Evolutionary conservation across 2,888 invertebrate species (phyloP), one percentile per base, ranked within the genome.

Genomic region (Operophtera brumata): DNA sequence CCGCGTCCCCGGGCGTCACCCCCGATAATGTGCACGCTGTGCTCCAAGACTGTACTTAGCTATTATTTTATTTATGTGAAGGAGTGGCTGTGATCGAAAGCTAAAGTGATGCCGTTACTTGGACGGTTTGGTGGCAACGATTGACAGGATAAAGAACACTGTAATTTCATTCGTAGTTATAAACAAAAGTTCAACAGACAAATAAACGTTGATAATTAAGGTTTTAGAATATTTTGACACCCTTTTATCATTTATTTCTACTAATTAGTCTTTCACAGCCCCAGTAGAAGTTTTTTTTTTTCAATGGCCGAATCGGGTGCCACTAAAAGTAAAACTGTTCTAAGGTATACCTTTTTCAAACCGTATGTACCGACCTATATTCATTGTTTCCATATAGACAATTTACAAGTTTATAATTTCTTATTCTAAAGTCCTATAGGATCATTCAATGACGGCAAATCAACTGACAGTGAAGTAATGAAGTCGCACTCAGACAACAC

Each of bases 21-120:
- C 72, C 65, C 64, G 60, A 64, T 64, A 65, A 59, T 62, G 69
- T 64, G 70, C 66, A 64, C 61, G 67, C 65, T 69, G 20, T 4
- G 67, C 65, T 69, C 64, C 68, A 62, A 73, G 77, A 83, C 82
- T 80, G 69, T 80, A 73, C 64, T 68, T 75, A 73, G 62, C 61
- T 73, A 66, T 73, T 75, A 75, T 71, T 68, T 74, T 80, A 78
- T 79, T 80, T 76, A 77, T 73, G 72, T 66, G 71, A 82, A 80
- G 84, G 82, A 81, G 85, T 86, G 89, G 84, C 86, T 87, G 88
- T 88, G 88, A 86, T 82, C 82, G 80, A 79, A 78, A 73, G 78
- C 80, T 81, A 73, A 71, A 73, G 67, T 71, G 70, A 73, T 65
- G 70, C 77, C 78, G 77, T 78, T 74, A 69, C 59, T 62, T 65